Conservation (phyloP, 2,113 vertebrate genomes). For the Fulica atra region DNA sequence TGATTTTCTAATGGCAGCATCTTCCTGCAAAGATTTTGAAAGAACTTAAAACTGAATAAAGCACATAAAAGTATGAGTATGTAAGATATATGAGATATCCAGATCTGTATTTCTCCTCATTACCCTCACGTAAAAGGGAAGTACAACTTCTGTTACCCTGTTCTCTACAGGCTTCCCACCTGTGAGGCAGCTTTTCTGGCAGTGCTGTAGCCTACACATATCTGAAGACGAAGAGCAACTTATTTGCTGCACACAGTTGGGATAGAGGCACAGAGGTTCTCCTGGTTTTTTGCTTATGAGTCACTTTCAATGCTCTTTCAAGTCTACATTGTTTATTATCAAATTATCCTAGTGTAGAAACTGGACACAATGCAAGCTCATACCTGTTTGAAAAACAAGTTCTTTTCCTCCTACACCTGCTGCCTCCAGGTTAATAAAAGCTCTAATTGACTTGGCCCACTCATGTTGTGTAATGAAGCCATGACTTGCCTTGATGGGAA, state of each 20-base stretch:
- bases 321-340: not conserved
- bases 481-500: constrained; percentile 89
- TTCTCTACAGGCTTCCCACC: not conserved
- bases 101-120: not conserved
- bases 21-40: not conserved
- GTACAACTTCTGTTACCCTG: not conserved
- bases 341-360: not conserved
- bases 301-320: not conserved
- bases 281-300: not conserved
- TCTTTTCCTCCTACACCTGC: constrained; percentile 98
- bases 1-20: not conserved
- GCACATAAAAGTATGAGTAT: not conserved
- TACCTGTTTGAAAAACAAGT: constrained; percentile 98
- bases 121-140: not conserved
- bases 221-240: not conserved
- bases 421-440: constrained; percentile 97
- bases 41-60: not conserved
- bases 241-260: not conserved
- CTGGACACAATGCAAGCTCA: not conserved
- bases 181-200: not conserved
- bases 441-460: constrained; percentile 90
- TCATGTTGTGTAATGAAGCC: constrained; percentile 98
- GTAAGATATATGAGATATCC: fast-evolving
- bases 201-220: not conserved
- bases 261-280: not conserved